Conservation (phyloP, 2,797 vertebrate species). For the Brachymystax lenok region DNA sequence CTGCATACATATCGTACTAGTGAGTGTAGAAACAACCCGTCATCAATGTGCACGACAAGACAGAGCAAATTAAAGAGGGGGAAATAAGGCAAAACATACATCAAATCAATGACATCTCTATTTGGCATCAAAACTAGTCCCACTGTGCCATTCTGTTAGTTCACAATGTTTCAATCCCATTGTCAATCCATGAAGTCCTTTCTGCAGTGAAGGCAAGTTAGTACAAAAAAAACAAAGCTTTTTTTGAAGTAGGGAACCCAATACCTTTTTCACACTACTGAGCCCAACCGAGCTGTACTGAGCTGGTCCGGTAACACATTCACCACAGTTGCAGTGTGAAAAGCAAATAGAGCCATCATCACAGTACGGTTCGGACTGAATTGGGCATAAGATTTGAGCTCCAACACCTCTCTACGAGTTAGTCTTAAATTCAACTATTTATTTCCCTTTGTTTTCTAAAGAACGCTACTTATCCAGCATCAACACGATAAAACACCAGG, state of each 20-base stretch:
- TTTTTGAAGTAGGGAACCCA: conserved; percentile 3
- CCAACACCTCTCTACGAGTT: neutral
- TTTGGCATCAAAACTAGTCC: conserved; percentile 71
- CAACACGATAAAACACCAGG: conserved; percentile 32
- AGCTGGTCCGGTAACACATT: neutral
- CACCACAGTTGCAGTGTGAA: neutral
- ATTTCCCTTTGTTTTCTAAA: conserved; percentile 13
- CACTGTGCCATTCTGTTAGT: conserved; percentile 45
- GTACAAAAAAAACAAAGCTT: conserved; percentile 1
- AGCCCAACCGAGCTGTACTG: neutral
- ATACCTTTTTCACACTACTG: neutral
- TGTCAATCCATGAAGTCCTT: conserved; percentile 11
- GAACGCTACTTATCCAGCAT: conserved; percentile 32
- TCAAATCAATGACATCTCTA: conserved; percentile 57
- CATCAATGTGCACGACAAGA: conserved; percentile 37
- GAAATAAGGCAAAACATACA: conserved; percentile 14
- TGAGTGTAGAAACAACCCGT: conserved; percentile 45
- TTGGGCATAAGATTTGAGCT: neutral
- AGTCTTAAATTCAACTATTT: neutral
- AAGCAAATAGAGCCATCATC: neutral
- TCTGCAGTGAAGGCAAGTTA: conserved; percentile 31
- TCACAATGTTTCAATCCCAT: conserved; percentile 43
- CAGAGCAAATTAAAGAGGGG: conserved; percentile 27
- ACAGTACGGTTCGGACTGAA: neutral
- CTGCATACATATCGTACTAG: conserved; percentile 42